A percentile compares a stretch with the other conserved stretches of the same genome.
phyloP scores from a whole-genome alignment of 2,797 vertebrate genomes.

The Dendrocincla tyrannina region DNA sequence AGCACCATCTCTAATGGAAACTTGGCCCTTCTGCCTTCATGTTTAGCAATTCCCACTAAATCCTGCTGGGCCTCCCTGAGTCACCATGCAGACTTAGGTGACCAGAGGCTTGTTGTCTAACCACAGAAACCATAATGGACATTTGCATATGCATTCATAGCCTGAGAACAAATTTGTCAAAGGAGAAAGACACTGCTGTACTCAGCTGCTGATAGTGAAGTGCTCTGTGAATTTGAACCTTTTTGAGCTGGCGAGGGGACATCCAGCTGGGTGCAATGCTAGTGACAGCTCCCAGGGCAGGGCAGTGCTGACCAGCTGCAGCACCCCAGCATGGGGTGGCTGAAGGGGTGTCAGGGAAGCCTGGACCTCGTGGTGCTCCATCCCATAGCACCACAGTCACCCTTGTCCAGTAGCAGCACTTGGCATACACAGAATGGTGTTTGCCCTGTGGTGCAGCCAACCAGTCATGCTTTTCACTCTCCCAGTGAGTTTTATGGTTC shows the following conservation, averaged over 20 bases:
- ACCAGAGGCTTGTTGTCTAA: not conserved
- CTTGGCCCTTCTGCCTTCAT: not conserved
- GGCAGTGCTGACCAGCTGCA: not conserved
- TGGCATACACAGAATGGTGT: no score
- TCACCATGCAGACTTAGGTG: not conserved
- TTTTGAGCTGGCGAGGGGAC: not conserved
- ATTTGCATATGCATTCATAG: fast-evolving
- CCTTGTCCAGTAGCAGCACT: not conserved
- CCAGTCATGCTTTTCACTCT: not conserved
- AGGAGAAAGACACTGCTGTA: not conserved
- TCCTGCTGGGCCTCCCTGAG: not conserved
- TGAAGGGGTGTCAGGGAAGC: fast-evolving
- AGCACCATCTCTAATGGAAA: not conserved
- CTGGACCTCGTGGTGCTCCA: not conserved
- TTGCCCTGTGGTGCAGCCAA: not conserved
- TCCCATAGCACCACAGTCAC: fast-evolving
- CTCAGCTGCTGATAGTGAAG: not conserved
- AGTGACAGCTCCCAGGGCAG: fast-evolving
- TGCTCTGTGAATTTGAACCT: not conserved
- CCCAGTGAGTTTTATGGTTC: not conserved
- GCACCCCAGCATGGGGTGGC: not conserved
- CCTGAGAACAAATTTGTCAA: not conserved
- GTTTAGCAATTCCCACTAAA: not conserved
- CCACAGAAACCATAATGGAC: not conserved
- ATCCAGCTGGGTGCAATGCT: not conserved